A percentile compares a stretch with the other conserved stretches of the same genome.
Conservation (phyloP, 2,113 vertebrate genomes). For the Trematocara unimaculatum region DNA sequence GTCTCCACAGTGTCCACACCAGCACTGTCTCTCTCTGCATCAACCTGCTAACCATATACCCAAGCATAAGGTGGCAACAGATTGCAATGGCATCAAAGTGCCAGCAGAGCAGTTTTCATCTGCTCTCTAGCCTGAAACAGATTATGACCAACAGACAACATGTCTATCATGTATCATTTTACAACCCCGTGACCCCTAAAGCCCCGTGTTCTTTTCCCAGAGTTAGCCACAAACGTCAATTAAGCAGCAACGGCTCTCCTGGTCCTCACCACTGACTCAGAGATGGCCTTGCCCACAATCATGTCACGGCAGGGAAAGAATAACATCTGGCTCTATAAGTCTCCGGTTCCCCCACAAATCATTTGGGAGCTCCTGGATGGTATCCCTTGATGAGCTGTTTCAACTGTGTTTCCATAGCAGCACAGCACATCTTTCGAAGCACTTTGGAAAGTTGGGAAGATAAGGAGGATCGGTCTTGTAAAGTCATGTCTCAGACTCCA, state of each 20-base stretch:
- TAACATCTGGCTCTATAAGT: not conserved
- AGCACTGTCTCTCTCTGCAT: not conserved
- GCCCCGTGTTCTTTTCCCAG: not conserved
- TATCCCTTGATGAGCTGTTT: not conserved
- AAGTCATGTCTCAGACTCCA: not conserved
- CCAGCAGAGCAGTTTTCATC: not conserved
- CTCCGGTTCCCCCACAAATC: not conserved
- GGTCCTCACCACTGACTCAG: not conserved
- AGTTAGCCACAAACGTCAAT: not conserved
- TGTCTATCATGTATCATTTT: not conserved
- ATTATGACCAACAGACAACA: not conserved
- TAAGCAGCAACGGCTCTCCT: not conserved
- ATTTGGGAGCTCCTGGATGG: not conserved
- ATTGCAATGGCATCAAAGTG: not conserved
- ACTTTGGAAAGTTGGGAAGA: not conserved
- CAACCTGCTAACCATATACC: not conserved
- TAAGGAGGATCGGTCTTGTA: not conserved
- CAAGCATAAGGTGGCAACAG: not conserved
- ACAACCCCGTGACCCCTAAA: not conserved
- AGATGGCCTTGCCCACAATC: not conserved
- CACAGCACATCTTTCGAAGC: not conserved
- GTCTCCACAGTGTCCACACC: not conserved
- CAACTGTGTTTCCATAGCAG: not conserved
- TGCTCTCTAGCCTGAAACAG: not conserved
- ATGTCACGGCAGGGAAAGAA: not conserved